Conservation (phyloP, 2,888 invertebrate species). For the Neoaliturus tenellus region DNA sequence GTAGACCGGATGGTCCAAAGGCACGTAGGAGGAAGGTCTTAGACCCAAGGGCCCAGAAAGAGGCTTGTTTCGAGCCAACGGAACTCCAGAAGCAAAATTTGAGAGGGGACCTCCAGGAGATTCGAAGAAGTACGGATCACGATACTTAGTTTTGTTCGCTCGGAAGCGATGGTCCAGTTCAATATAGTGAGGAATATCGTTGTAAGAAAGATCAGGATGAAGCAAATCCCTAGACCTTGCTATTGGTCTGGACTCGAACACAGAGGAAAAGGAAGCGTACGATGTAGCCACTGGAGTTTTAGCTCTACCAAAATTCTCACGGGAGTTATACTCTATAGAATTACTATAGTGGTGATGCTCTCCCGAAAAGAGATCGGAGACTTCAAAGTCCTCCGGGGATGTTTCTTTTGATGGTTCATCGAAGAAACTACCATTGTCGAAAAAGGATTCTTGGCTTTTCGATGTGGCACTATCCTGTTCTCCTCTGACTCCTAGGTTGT, state of each 20-base stretch:
- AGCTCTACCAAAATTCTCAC: not conserved
- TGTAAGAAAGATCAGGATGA: not conserved
- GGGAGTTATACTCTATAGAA: not conserved
- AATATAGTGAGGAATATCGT: not conserved
- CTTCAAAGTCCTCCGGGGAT: not conserved
- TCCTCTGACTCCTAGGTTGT: not conserved
- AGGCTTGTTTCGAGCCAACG: not conserved
- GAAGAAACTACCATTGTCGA: slow-evolving; percentile 13
- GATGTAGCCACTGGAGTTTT: slow-evolving; percentile 26
- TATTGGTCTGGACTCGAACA: not conserved
- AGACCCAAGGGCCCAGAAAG: not conserved
- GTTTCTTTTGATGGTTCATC: not conserved
- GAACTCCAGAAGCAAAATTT: too few species aligned
- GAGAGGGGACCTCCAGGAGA: too few species aligned
- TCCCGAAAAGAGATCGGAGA: not conserved
- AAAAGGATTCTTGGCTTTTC: not conserved
- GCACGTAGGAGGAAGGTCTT: not conserved
- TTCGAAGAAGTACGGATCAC: too few species aligned
- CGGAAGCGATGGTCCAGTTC: not conserved
- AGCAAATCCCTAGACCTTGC: not conserved
- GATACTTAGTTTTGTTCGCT: not conserved
- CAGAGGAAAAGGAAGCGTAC: slow-evolving; percentile 1
- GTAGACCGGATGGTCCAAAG: not conserved
- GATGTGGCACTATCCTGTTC: not conserved
- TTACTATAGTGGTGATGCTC: not conserved